Base-by-base conservation (phyloP, 2,113 vertebrate genomes). In the Heliornis fulica region DNA sequence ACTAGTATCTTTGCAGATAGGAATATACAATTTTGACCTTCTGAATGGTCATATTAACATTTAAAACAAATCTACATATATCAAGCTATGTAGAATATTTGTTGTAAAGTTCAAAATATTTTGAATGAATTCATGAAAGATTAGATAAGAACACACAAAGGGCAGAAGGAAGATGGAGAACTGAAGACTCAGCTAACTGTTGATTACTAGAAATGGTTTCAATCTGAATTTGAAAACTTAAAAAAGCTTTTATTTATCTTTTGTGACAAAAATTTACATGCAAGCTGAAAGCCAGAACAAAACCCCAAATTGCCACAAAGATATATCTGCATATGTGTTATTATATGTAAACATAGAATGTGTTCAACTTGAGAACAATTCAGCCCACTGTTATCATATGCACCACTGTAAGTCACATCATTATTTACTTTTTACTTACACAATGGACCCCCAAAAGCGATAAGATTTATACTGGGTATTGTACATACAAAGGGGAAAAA, bases 41-140 rank as follows among this genome's bases (percentile, higher is more conserved):
- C 94, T 65, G 81, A 94, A 94, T 76, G 51, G 70, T 86, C 66
- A 92, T 83, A 94, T 95, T 95, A 97, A 90, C 61, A 94, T 89
- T 95, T 94, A 86, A 87, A 93, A 81, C 54, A 93, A 81, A 90
- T 69, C 29, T 89, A 87, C 68, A 79, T 46, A 87, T 85, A 93
- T 46, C 45, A 48, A 93, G 23, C 26, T 56, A 50, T 31, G 20
- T 41, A 69, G n/a, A 91, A 82, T 60, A 90, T 89, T 94, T 96
- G 17, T 94, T 60, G n/a, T 40, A 64, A 83, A 93, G 64, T 89
- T 93, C 43, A 93, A 92, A 89, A 34, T 79, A 56, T 69, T 95
- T 92, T 65, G 19, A 93, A 92, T 45, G 31, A 70, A 26, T 87
- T 93, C 5, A 59, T 34, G 34, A 10, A 96, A 71, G 57, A 95